Conservation (phyloP, 2,888 invertebrate species). For the Volucella zonaria region DNA sequence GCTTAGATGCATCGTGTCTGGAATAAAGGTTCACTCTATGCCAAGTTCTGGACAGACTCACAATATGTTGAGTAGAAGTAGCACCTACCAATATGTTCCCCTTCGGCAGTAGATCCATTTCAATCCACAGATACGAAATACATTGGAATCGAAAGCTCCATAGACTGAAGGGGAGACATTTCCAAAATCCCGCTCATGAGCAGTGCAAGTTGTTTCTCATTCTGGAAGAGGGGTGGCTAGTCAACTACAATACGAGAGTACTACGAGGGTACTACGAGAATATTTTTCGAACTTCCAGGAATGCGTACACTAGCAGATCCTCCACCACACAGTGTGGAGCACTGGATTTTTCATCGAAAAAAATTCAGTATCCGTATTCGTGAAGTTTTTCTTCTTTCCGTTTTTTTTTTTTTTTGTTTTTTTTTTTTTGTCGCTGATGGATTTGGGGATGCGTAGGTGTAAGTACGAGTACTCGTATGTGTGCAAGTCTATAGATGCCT, state of each 20-base stretch:
- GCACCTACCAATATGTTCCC: background rate
- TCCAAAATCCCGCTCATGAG: slow-evolving; percentile 22
- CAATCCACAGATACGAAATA: background rate
- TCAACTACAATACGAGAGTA: too few relatives aligned
- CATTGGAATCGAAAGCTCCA: slow-evolving; percentile 6
- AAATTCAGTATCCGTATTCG: slow-evolving; percentile 1
- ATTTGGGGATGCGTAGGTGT: slow-evolving; percentile 25
- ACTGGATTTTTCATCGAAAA: slow-evolving; percentile 36
- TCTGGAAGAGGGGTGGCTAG: background rate
- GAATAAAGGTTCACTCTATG: slow-evolving; percentile 26
- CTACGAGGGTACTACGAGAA: slow-evolving; percentile 11
- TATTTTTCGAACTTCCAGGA: slow-evolving; percentile 68
- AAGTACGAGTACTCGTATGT: slow-evolving; percentile 40
- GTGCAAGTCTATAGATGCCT: slow-evolving; percentile 19
- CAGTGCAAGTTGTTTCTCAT: background rate
- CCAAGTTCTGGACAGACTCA: slow-evolving; percentile 31
- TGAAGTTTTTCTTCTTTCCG: slow-evolving; percentile 14
- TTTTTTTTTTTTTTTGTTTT: background rate
- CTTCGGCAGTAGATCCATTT: background rate
- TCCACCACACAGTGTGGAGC: slow-evolving; percentile 24
- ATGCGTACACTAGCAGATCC: slow-evolving; percentile 40
- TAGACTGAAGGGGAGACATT: too few relatives aligned
- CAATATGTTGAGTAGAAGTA: slow-evolving; percentile 41
- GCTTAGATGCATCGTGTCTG: slow-evolving; percentile 55
- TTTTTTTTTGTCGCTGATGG: too few relatives aligned